phyloP scores from a whole-genome alignment of 2,888 invertebrate genomes.

The Netelia melanura region DNA sequence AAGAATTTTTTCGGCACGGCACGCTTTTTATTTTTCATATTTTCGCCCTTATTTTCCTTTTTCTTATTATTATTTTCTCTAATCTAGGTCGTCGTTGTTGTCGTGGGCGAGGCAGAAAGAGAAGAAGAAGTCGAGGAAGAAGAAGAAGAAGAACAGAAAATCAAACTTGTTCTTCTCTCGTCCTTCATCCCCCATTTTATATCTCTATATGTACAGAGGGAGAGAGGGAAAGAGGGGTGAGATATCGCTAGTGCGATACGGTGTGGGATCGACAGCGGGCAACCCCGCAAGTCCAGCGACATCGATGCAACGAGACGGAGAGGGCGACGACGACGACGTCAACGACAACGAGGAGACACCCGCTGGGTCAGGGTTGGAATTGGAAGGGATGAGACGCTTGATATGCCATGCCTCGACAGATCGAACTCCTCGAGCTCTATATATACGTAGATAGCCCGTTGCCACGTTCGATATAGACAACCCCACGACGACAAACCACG shows the following conservation, averaged over 20 bases:
- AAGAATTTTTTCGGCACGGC: background rate
- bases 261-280: slow-evolving; percentile 58
- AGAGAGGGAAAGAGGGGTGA: background rate
- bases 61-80: slow-evolving; percentile 25
- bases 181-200: slow-evolving; percentile 10
- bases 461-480: background rate
- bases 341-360: slow-evolving; percentile 57
- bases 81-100: slow-evolving; percentile 50
- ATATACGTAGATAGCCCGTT: background rate
- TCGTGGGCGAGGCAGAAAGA: slow-evolving; percentile 7
- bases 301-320: slow-evolving; percentile 61
- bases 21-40: background rate
- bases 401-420: slow-evolving; percentile 45
- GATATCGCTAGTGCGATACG: slow-evolving; percentile 23
- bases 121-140: background rate
- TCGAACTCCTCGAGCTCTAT: slow-evolving; percentile 34
- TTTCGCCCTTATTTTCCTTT: slow-evolving; percentile 8
- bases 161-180: slow-evolving; percentile 42
- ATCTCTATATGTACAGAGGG: background rate
- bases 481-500: background rate
- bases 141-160: background rate
- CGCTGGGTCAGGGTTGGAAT: slow-evolving; percentile 68
- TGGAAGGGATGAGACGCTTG: slow-evolving; percentile 51
- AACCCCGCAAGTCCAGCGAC: slow-evolving; percentile 68
- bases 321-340: slow-evolving; percentile 25